Evolutionary conservation across 2,888 invertebrate genomes (phyloP), one percentile per base, ranked within the genome.

Genomic region (Ophonus ardosiacus): DNA sequence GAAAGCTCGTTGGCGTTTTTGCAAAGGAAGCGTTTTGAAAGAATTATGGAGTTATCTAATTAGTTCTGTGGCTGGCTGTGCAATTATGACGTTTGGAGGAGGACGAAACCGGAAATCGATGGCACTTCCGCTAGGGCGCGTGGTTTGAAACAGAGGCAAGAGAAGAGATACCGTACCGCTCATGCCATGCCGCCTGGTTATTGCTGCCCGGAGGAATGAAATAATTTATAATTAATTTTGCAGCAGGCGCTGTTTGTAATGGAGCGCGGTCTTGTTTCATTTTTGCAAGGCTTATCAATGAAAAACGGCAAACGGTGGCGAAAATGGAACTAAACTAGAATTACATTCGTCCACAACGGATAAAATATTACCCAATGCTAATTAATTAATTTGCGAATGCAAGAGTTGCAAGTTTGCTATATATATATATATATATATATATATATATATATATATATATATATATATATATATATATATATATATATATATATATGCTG

Each of bases 21-120:
- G 78, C 78, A 31, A 56, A 56, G 56, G 78, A 57, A 78, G 78
- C 78, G 56, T 21, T 57, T 24, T 78, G 78, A 78, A 78, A 78
- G 78, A 78, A 78, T 78, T 78, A 78, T 57, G 56, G 78, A 78
- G 24, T 78, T 78, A 78, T 78, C 78, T 78, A 78, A 78, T 78
- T 78, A 78, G 78, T 78, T 78, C 15, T 57, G 78, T 31, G 78
- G 78, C 56, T 78, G 56, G 57, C 78, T 24, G 76, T 13, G 57
- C 78, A 78, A 78, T 78, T 78, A 78, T 78, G 78, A 78, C 78
- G 78, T 78, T 78, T 78, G 24, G 78, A 56, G 76, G 56, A 76
- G 57, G 78, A 78, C 24, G 57, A 78, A 24, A 78, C 78, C 24
- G 78, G 56, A 57, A 78, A 78, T 78, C 78, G 78, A 78, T 78